These are phyloP conservation scores for Caradrina clavipalpis DNA, from an alignment of 2,888 invertebrate species.

Conservation along the genomic window DNA sequence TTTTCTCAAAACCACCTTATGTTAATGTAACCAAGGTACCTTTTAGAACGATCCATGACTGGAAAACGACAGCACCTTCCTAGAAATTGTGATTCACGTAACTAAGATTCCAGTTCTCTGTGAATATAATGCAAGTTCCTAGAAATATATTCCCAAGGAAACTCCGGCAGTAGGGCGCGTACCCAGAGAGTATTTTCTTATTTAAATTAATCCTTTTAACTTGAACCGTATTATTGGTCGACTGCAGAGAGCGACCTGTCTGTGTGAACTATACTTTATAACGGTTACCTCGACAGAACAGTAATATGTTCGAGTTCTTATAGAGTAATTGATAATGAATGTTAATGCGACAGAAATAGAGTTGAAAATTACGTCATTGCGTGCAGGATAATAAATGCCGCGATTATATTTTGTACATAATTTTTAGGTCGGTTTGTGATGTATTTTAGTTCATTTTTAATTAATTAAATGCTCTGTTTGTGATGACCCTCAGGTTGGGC, in stretches of 20 bases:
- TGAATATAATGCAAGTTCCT: background rate
- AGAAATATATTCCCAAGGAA: background rate
- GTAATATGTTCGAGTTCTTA: too few species aligned
- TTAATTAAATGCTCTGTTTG: too few species aligned
- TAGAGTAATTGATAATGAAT: too few species aligned
- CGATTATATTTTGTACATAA: too few species aligned
- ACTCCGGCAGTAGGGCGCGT: background rate
- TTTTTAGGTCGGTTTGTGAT: too few species aligned
- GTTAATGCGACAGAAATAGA: too few species aligned
- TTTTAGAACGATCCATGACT: background rate
- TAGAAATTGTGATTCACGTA: background rate
- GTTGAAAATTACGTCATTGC: too few species aligned
- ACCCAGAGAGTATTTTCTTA: conserved; percentile 20
- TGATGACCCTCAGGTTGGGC: too few species aligned
- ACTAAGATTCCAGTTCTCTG: background rate
- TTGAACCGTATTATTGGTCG: conserved; percentile 3
- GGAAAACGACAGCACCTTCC: background rate
- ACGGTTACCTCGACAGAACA: background rate
- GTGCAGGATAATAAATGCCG: too few species aligned
- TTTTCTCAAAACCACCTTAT: too few species aligned
- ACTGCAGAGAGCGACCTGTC: background rate
- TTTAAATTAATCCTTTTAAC: conserved; percentile 44
- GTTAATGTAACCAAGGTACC: too few species aligned
- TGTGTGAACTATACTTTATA: conserved; percentile 1
- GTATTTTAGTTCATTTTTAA: too few species aligned